These are phyloP conservation scores for Spheniscus humboldti DNA, from an alignment of 2,797 vertebrate genomes.

Conservation along the genomic window DNA sequence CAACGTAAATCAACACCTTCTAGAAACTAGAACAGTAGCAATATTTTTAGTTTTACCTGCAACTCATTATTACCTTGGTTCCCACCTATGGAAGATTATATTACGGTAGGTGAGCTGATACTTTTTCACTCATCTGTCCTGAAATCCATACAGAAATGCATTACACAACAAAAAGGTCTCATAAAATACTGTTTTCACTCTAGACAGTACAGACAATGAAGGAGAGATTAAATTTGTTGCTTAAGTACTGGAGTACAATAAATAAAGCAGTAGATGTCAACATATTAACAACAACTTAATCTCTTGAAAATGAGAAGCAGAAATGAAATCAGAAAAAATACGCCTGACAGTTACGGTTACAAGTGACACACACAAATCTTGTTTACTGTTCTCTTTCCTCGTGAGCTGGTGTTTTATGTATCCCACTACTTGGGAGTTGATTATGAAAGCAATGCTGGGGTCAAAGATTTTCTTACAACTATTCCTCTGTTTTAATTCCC, in stretches of 20 bases:
- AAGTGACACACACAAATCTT: not conserved
- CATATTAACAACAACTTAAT: constrained; percentile 25
- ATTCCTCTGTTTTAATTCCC: constrained; percentile 50
- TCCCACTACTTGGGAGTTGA: not conserved
- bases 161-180: not conserved
- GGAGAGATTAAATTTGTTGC: not conserved
- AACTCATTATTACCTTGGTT: not conserved
- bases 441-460: constrained; percentile 8
- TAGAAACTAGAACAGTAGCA: not conserved
- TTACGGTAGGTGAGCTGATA: not conserved
- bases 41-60: not conserved
- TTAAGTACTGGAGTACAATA: not conserved
- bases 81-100: not conserved
- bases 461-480: constrained; percentile 36
- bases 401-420: not conserved
- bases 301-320: constrained; percentile 18
- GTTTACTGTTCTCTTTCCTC: constrained; percentile 1
- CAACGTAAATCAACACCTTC: not conserved
- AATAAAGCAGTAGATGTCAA: constrained; percentile 13
- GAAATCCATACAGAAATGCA: not conserved
- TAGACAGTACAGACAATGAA: not conserved
- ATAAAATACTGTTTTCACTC: not conserved
- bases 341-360: not conserved
- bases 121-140: not conserved
- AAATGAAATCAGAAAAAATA: constrained; percentile 14